Percentiles rank a stretch among this genome's conserved stretches.
phyloP scores from a whole-genome alignment of 2,888 invertebrate genomes.

The Zaprionus obscuricornis region DNA sequence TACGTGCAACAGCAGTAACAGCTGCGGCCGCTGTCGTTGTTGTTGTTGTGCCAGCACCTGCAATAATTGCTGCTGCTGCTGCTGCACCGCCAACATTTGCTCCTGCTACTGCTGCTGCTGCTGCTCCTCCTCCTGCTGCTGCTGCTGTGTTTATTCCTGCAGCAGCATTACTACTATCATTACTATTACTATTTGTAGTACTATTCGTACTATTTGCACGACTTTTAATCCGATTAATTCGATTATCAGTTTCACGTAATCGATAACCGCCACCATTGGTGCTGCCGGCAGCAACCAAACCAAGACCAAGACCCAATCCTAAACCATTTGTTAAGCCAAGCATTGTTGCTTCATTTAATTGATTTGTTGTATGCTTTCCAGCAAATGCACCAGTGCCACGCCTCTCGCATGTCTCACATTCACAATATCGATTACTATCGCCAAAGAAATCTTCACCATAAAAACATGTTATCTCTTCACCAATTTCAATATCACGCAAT shows the following conservation, averaged over 20 bases:
- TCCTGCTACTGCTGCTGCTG: background rate
- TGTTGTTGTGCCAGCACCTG: too few species aligned
- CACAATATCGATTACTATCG: slow-evolving; percentile 97
- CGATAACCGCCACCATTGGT: slow-evolving; percentile 88
- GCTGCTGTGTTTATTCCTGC: background rate
- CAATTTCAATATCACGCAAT: slow-evolving; percentile 95
- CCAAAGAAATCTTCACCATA: slow-evolving; percentile 99
- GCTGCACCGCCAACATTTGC: background rate
- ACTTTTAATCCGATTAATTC: slow-evolving; percentile 93
- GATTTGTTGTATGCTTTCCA: slow-evolving; percentile 78
- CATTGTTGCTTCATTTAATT: slow-evolving; percentile 59
- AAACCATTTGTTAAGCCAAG: slow-evolving; percentile 49
- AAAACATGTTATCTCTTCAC: slow-evolving; percentile 99
- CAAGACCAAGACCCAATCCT: slow-evolving; percentile 52
- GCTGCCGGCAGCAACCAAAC: slow-evolving; percentile 63
- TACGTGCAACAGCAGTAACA: slow-evolving; percentile 29
- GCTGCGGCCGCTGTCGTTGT: slow-evolving; percentile 75
- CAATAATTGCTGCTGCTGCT: background rate
- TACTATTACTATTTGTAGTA: slow-evolving; percentile 81
- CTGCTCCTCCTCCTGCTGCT: background rate
- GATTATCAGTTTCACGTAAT: slow-evolving; percentile 96
- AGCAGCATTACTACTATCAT: slow-evolving; percentile 38
- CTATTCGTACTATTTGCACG: slow-evolving; percentile 83
- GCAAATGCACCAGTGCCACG: slow-evolving; percentile 95
- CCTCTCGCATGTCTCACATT: slow-evolving; percentile 99